These are phyloP conservation scores for Sebastes miniatus DNA, from an alignment of 2,797 vertebrate genomes.

Conservation along the genomic window DNA sequence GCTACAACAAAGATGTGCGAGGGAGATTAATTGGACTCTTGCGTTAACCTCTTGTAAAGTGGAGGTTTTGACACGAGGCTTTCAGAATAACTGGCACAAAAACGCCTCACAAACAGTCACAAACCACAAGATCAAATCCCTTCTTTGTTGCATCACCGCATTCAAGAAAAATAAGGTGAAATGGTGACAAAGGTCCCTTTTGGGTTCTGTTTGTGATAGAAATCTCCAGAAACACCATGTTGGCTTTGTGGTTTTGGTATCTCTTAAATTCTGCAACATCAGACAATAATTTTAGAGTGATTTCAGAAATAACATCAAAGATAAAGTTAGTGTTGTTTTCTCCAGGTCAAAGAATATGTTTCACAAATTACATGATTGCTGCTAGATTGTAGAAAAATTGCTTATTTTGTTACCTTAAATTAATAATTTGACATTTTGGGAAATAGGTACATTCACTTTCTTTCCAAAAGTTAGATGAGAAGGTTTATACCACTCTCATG, in stretches of 20 bases:
- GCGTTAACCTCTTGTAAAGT: slow-evolving; percentile 25
- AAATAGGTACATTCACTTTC: background rate
- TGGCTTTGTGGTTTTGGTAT: background rate
- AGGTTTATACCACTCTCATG: background rate
- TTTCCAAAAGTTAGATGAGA: background rate
- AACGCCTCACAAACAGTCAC: background rate
- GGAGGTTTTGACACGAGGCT: background rate
- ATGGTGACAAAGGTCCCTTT: background rate
- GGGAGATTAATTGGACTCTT: slow-evolving; percentile 36
- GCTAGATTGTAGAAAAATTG: background rate
- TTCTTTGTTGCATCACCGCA: no score
- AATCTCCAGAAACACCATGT: background rate
- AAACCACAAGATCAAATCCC: background rate
- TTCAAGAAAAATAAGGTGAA: background rate
- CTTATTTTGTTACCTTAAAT: background rate
- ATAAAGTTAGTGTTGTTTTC: background rate
- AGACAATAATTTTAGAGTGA: background rate
- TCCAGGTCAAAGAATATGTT: background rate
- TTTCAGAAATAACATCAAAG: background rate
- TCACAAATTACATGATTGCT: background rate
- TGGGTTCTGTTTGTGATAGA: background rate
- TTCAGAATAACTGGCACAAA: background rate
- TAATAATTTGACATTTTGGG: background rate
- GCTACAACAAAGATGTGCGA: slow-evolving; percentile 20
- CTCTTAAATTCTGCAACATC: background rate